Base-by-base conservation (phyloP, 2,113 vertebrate species). In the Triplophysa tibetana region DNA sequence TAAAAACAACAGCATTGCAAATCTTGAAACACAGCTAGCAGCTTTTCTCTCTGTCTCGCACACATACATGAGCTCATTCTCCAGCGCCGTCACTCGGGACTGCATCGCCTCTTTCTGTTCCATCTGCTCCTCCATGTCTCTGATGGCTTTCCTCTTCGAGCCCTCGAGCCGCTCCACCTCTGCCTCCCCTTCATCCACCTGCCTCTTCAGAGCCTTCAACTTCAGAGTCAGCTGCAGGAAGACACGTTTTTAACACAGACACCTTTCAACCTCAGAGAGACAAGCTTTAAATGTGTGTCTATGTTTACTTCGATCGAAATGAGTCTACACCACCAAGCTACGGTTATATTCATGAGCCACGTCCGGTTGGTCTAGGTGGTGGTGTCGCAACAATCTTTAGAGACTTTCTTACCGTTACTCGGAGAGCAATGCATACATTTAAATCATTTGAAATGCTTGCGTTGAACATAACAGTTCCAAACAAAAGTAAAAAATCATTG, bases 191-290 rank as follows among this genome's bases (percentile, higher is more conserved):
- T 97, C 95, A 4, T 99, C 97, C 84, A 99, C 93, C 83, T 97
- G 97, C 24, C 97, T 89, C 93, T 99, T 99, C 80, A 99, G 88
- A 17, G 97, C 95, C 88, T 99, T 99, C 86, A 99, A 96, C 60
- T 89, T 91, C 78, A 99, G 89, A 86, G 94, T 81, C 14, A 98
- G 92, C 97, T 98, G 21, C 92, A 81, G 91, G 86, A 0, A 89
- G 88, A 62, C 68, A 74, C n/a, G 45, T 7, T 8, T 43, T 21
- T 43, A 9, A 10, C 29, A n/a, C n/a, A 29, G 26, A 29, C 33
- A 19, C 50, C 78, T n/a, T 10, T 38, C 54, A 29, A 58, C 16
- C n/a, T 52, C 14, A 52, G 50, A 65, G 21, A 70, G 4, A 64
- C 16, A 66, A 19, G 50, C 16, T 52, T 50, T 50, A 14, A 13